phyloP scores from a whole-genome alignment of 2,797 vertebrate genomes.

The Enteromius viviparus region DNA sequence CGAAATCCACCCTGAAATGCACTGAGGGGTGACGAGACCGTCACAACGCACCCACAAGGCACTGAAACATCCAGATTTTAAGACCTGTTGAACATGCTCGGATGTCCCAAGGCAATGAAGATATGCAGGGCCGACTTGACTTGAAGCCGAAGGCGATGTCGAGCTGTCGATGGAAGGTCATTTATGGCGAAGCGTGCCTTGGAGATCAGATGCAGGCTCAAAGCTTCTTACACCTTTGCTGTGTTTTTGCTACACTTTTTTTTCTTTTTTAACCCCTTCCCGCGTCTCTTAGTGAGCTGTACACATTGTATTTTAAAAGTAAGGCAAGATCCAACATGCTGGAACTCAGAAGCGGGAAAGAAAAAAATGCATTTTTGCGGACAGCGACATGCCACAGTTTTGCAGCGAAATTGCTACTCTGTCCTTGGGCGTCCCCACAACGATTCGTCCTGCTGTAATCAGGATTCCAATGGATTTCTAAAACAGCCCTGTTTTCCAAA shows the following conservation, averaged over 20 bases:
- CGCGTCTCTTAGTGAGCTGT: background rate
- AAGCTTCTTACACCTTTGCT: conserved; percentile 7
- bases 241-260: background rate
- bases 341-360: background rate
- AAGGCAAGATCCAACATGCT: conserved; percentile 36
- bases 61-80: conserved; percentile 11
- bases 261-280: background rate
- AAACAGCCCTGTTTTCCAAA: conserved; percentile 11
- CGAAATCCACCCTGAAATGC: conserved; percentile 14
- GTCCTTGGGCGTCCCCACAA: conserved; percentile 59
- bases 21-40: conserved; percentile 4
- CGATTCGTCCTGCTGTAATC: conserved; percentile 38
- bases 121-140: background rate
- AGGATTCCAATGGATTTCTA: conserved; percentile 23
- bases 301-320: conserved; percentile 7
- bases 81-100: conserved; percentile 9
- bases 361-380: conserved; percentile 44
- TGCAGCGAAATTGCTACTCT: conserved; percentile 50
- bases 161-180: background rate
- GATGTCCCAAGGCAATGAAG: conserved; percentile 23
- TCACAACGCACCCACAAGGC: conserved; percentile 9
- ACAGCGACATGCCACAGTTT: conserved; percentile 40
- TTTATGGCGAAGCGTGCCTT: background rate
- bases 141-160: background rate
- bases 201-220: background rate